A percentile compares a stretch with the other conserved stretches of the same genome.
These are phyloP conservation scores for Tenthredo distinguenda DNA, from an alignment of 2,888 invertebrate genomes.

Conservation along the genomic window DNA sequence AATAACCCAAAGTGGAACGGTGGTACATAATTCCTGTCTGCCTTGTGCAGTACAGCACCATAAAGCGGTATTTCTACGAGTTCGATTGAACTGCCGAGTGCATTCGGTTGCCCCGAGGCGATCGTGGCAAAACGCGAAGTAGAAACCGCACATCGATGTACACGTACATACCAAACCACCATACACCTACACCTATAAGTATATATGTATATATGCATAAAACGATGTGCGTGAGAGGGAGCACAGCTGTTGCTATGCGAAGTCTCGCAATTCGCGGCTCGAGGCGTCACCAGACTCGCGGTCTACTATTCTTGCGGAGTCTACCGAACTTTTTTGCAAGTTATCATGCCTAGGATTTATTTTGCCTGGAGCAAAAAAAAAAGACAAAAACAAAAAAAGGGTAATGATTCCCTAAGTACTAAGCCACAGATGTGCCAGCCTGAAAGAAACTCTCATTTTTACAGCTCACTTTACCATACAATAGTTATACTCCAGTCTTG, in stretches of 20 bases:
- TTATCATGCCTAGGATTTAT: neutral
- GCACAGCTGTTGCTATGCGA: slow-evolving; percentile 48
- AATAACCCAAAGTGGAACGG: slow-evolving; percentile 15
- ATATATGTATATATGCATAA: neutral
- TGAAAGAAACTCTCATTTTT: neutral
- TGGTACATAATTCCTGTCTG: slow-evolving; percentile 21
- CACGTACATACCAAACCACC: neutral
- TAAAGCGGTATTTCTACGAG: slow-evolving; percentile 38
- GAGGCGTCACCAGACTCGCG: slow-evolving; percentile 30
- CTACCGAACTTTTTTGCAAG: neutral
- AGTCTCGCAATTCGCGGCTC: slow-evolving; percentile 27
- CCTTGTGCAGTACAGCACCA: slow-evolving; percentile 14
- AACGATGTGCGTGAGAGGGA: slow-evolving; percentile 33
- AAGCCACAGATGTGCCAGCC: neutral
- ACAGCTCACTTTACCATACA: neutral
- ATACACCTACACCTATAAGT: neutral
- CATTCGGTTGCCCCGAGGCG: slow-evolving; percentile 37
- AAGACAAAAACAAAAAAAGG: neutral
- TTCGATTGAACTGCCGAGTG: slow-evolving; percentile 47
- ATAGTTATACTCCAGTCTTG: neutral
- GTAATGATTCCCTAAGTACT: slow-evolving; percentile 16
- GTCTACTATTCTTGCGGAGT: neutral
- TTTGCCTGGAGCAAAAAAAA: neutral
- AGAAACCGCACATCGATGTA: slow-evolving; percentile 14
- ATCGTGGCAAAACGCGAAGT: slow-evolving; percentile 32